phyloP scores from a whole-genome alignment of 2,888 invertebrate species.

The Catocala nupta region DNA sequence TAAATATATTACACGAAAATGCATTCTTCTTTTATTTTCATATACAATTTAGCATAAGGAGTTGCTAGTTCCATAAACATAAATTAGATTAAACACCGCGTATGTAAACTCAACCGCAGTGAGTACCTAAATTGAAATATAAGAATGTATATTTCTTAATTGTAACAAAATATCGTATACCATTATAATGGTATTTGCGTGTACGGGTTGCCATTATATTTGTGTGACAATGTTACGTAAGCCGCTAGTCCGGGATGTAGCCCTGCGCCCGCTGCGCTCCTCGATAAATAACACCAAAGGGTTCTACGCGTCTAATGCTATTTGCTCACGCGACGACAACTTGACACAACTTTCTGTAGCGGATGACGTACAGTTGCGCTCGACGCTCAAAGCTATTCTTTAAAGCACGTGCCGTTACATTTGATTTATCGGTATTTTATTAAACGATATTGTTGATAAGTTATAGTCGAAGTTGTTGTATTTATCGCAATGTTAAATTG shows the following conservation, averaged over 20 bases:
- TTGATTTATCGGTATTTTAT: constrained; percentile 11
- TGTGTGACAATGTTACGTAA: constrained; percentile 58
- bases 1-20: too few species aligned
- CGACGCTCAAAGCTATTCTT: constrained; percentile 7
- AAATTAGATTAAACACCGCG: too few species aligned
- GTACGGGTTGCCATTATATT: constrained; percentile 51
- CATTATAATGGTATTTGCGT: constrained; percentile 53
- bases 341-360: constrained; percentile 69
- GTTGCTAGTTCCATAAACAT: too few species aligned
- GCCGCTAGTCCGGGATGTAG: constrained; percentile 51
- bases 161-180: constrained; percentile 56
- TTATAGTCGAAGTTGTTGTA: not conserved
- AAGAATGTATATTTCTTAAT: constrained; percentile 10
- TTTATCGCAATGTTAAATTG: too few species aligned
- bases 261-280: constrained; percentile 63
- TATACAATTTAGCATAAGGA: too few species aligned
- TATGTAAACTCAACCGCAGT: too few species aligned
- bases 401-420: constrained; percentile 8
- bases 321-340: constrained; percentile 74
- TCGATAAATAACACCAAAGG: constrained; percentile 83
- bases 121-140: not conserved
- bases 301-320: constrained; percentile 76
- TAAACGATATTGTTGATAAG: not conserved
- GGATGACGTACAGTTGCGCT: constrained; percentile 47
- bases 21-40: too few species aligned